Percentiles rank a stretch among this genome's conserved stretches.
phyloP scores from a whole-genome alignment of 2,888 invertebrate genomes.

The Cenopis cana region DNA sequence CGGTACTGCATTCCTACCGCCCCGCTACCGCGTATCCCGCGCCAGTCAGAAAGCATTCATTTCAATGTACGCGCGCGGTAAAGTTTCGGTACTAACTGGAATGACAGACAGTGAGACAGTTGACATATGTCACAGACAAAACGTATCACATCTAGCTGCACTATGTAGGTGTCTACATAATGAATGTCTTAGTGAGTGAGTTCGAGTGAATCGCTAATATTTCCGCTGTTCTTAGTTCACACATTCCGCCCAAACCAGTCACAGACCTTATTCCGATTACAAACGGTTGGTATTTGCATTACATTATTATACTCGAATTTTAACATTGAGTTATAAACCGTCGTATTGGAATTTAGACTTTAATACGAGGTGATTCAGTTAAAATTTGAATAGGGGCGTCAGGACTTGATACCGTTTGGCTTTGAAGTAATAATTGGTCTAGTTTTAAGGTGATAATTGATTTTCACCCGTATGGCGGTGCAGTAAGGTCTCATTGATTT shows the following conservation, averaged over 20 bases:
- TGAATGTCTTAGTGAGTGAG: constrained; percentile 32
- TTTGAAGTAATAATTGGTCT: constrained; percentile 11
- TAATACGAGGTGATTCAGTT: neutral
- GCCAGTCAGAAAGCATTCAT: too few relatives aligned
- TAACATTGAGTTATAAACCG: neutral
- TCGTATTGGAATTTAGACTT: neutral
- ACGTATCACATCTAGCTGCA: neutral
- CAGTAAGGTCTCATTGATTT: constrained; percentile 21
- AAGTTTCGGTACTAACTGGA: too few relatives aligned
- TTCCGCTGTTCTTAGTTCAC: constrained; percentile 11
- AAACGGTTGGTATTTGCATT: constrained; percentile 1
- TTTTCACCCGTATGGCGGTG: constrained; percentile 6
- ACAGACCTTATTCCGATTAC: neutral
- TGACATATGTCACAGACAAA: neutral
- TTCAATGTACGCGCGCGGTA: too few relatives aligned
- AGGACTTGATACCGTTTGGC: neutral
- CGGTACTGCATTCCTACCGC: too few relatives aligned
- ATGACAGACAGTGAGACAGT: too few relatives aligned
- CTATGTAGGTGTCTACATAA: neutral
- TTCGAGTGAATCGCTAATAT: constrained; percentile 22
- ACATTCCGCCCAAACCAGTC: neutral
- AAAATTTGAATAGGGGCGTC: neutral
- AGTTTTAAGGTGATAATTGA: constrained; percentile 21
- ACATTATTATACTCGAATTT: neutral
- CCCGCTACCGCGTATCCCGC: too few relatives aligned